A percentile compares a stretch with the other conserved stretches of the same genome.
Evolutionary conservation across 2,797 vertebrate species (phyloP).

Genomic region (Avahi laniger): DNA sequence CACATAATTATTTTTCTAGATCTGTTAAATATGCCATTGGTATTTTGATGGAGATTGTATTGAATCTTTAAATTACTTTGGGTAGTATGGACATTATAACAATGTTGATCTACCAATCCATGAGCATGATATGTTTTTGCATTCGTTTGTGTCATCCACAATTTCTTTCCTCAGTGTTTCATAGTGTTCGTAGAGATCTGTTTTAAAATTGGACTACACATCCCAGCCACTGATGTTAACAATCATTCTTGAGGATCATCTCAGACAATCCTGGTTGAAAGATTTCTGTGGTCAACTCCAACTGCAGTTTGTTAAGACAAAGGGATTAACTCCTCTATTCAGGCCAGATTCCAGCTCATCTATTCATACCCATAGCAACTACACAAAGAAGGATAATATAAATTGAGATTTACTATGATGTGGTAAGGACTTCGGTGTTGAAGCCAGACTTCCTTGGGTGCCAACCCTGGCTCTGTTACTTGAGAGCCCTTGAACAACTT

Average conservation of each 20-base stretch:
- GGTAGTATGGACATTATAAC: not conserved
- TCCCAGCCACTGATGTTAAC: not conserved
- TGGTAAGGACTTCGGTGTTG: rapidly evolving
- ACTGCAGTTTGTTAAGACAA: rapidly evolving
- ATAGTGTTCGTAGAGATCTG: not conserved
- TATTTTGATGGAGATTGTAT: not conserved
- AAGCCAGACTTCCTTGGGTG: not conserved
- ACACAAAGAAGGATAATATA: rapidly evolving
- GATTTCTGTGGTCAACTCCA: rapidly evolving
- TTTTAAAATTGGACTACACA: not conserved
- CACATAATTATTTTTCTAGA: not conserved
- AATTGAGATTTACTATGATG: rapidly evolving
- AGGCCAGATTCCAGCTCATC: not conserved
- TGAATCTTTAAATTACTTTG: not conserved
- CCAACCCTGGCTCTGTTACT: not conserved
- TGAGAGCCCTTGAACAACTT: not conserved
- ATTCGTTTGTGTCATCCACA: not conserved
- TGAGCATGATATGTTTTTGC: not conserved
- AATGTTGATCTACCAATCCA: not conserved
- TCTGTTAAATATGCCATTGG: not conserved
- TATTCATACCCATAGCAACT: rapidly evolving
- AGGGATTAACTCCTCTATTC: not conserved
- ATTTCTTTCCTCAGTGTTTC: not conserved
- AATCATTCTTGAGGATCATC: not conserved
- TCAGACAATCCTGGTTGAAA: not conserved